A percentile compares a stretch with the other conserved stretches of the same genome.
Evolutionary conservation across 2,888 invertebrate genomes (phyloP).

Genomic region (Trichogramma evanescens): DNA sequence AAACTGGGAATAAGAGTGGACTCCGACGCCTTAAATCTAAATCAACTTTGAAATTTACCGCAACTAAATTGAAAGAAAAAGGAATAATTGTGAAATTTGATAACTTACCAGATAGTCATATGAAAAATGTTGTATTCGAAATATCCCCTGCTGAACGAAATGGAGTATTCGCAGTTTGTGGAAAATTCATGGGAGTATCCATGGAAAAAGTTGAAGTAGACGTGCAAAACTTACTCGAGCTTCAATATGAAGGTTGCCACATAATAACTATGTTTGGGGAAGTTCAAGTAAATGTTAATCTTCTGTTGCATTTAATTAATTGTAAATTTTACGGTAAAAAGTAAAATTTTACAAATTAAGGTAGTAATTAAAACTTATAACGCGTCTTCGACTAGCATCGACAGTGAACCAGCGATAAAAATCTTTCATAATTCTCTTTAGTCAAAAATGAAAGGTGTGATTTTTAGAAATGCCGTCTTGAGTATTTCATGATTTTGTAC

Average conservation of each 20-base stretch:
- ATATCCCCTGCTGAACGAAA: constrained; percentile 61
- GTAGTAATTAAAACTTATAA: too few relatives aligned
- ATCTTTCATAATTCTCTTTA: too few relatives aligned
- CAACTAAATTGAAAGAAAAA: constrained; percentile 62
- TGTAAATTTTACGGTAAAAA: constrained; percentile 67
- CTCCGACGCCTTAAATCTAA: constrained; percentile 54
- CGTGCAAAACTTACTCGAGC: constrained; percentile 65
- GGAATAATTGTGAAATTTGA: constrained; percentile 67
- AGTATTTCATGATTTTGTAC: background rate
- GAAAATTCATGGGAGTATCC: constrained; percentile 70
- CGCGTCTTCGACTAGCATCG: too few relatives aligned
- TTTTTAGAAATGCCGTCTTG: constrained; percentile 13
- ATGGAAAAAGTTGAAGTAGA: constrained; percentile 67
- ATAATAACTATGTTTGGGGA: constrained; percentile 74
- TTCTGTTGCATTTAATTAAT: constrained; percentile 66
- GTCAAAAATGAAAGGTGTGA: constrained; percentile 14
- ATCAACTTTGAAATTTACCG: constrained; percentile 60
- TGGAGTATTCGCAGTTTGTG: constrained; percentile 64
- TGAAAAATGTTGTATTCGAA: constrained; percentile 70
- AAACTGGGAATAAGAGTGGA: constrained; percentile 31
- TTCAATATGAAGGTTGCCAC: constrained; percentile 69
- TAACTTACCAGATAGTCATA: constrained; percentile 60
- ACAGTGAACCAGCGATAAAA: too few relatives aligned
- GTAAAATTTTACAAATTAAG: constrained; percentile 21
- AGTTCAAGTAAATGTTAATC: constrained; percentile 70